Percentiles rank a stretch among this genome's conserved stretches.
These are phyloP conservation scores for Gymnothorax reevesii DNA, from an alignment of 2,797 vertebrate genomes.

Conservation along the genomic window DNA sequence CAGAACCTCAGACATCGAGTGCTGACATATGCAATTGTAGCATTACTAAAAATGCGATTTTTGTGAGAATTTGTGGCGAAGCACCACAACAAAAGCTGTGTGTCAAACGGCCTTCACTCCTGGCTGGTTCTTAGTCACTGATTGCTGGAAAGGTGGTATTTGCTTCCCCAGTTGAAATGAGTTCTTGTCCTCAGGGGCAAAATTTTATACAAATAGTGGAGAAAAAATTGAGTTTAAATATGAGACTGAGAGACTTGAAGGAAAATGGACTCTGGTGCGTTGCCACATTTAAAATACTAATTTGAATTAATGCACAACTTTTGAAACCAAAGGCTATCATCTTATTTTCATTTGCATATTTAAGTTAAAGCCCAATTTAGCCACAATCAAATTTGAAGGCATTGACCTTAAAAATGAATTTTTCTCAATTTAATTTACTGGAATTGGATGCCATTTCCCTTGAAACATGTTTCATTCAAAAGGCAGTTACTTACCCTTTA, in stretches of 20 bases:
- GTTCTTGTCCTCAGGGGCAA: too few relatives aligned
- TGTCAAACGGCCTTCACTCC: neutral
- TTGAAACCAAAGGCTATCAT: slow-evolving; percentile 18
- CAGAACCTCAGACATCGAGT: slow-evolving; percentile 32
- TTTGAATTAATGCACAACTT: neutral
- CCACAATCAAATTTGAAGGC: neutral
- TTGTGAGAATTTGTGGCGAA: slow-evolving; percentile 37
- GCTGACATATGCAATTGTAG: slow-evolving; percentile 62
- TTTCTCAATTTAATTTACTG: neutral
- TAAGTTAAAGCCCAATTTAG: neutral
- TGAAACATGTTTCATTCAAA: neutral
- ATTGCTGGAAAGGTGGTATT: too few relatives aligned
- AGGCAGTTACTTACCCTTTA: neutral
- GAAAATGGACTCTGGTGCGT: neutral
- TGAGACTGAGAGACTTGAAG: neutral
- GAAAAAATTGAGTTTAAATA: neutral
- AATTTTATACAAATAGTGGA: too few relatives aligned
- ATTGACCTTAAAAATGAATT: neutral
- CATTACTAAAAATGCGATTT: slow-evolving; percentile 46
- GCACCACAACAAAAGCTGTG: neutral
- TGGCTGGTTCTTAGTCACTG: too few relatives aligned
- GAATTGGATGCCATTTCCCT: neutral
- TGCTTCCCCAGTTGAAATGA: too few relatives aligned
- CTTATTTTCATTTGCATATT: neutral
- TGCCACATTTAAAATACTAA: neutral